phyloP scores from a whole-genome alignment of 2,888 invertebrate genomes.

The Liodrosophila aerea region DNA sequence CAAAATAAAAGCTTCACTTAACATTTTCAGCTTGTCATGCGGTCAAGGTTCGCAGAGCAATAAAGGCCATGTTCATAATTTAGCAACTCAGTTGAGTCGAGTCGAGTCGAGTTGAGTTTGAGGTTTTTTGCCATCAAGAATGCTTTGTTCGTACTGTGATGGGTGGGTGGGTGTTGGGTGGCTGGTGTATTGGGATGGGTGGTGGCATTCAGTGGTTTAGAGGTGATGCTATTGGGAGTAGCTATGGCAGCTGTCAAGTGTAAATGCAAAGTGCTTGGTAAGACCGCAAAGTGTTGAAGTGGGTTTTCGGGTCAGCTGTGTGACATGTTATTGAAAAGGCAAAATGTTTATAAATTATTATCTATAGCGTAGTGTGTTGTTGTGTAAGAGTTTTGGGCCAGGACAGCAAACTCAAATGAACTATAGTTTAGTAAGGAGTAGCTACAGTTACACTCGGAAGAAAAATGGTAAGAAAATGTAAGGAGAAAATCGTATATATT shows the following conservation, averaged over 20 bases:
- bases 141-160: constrained; percentile 27
- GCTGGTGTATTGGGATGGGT: constrained; percentile 1
- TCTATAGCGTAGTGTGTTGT: not conserved
- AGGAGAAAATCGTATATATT: too few relatives aligned
- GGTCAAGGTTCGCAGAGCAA: constrained; percentile 61
- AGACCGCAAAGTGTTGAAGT: constrained; percentile 58
- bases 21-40: constrained; percentile 68
- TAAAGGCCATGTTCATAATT: constrained; percentile 68
- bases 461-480: too few relatives aligned
- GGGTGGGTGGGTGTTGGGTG: constrained; percentile 1
- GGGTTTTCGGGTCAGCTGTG: constrained; percentile 28
- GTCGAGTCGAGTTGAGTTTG: constrained; percentile 11
- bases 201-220: constrained; percentile 3
- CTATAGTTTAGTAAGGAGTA: too few relatives aligned
- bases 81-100: constrained; percentile 35
- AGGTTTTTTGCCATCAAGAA: constrained; percentile 1
- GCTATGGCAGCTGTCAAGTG: constrained; percentile 47
- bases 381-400: too few relatives aligned
- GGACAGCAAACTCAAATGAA: constrained; percentile 2
- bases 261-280: constrained; percentile 38
- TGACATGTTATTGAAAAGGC: constrained; percentile 41
- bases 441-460: too few relatives aligned
- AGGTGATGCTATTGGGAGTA: not conserved
- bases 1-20: constrained; percentile 32
- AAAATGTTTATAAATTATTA: constrained; percentile 45